A percentile compares a stretch with the other conserved stretches of the same genome.
Evolutionary conservation across 2,113 vertebrate species (phyloP).

Genomic region (Takifugu flavidus): DNA sequence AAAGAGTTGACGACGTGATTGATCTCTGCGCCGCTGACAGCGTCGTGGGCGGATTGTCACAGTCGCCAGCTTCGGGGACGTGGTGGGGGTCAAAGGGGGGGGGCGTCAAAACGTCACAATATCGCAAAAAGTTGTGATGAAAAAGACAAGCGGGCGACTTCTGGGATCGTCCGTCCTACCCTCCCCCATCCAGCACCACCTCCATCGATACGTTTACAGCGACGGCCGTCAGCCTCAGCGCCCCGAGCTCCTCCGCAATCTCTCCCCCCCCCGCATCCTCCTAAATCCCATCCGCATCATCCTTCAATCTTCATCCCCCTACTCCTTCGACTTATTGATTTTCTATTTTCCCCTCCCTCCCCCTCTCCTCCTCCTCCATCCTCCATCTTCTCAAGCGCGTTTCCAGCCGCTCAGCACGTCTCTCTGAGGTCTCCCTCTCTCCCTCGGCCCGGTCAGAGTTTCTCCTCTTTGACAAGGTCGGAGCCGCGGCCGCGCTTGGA

Average conservation of each 20-base stretch:
- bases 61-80: neutral
- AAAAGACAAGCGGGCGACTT: too few species aligned
- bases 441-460: constrained; percentile 54
- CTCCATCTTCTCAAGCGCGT: constrained; percentile 51
- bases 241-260: constrained; percentile 47
- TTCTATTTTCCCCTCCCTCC: constrained; percentile 60
- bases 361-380: constrained; percentile 10
- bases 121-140: constrained; percentile 14
- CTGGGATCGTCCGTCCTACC: too few species aligned
- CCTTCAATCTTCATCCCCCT: constrained; percentile 71
- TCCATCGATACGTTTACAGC: constrained; percentile 43
- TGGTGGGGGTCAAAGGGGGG: neutral
- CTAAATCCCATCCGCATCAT: constrained; percentile 57
- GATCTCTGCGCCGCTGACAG: constrained; percentile 15
- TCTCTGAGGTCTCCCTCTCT: constrained; percentile 30
- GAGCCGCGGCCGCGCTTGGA: constrained; percentile 52
- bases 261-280: constrained; percentile 36
- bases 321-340: constrained; percentile 68
- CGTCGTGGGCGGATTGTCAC: constrained; percentile 22
- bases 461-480: constrained; percentile 74
- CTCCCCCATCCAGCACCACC: constrained; percentile 13
- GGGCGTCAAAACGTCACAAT: constrained; percentile 17
- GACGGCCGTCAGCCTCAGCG: constrained; percentile 37
- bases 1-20: constrained; percentile 22
- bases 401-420: constrained; percentile 29